Percentiles rank a stretch among this genome's conserved stretches.
Conservation (phyloP, 92 coral and sea anemone species). For the Bergia puertoricense region DNA sequence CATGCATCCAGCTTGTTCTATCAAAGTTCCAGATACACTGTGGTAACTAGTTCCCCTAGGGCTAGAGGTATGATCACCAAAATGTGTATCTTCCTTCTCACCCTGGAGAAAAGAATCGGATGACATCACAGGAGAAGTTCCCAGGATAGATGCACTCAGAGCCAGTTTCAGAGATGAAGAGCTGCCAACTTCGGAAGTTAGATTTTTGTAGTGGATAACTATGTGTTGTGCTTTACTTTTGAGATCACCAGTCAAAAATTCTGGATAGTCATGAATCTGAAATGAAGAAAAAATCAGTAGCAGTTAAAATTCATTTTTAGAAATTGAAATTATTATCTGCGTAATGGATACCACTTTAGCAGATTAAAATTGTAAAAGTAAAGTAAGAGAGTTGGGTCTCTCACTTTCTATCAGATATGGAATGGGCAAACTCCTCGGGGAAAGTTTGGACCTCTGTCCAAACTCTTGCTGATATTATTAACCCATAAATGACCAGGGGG, state of each 20-base stretch:
- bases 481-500: too few relatives aligned
- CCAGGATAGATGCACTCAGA: constrained; percentile 58
- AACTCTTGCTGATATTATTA: too few relatives aligned
- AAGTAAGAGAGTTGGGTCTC: too few relatives aligned
- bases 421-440: too few relatives aligned
- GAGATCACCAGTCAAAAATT: constrained; percentile 93
- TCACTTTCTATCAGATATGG: too few relatives aligned
- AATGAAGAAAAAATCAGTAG: constrained; percentile 10
- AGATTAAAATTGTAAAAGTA: too few relatives aligned
- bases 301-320: too few relatives aligned
- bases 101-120: constrained; percentile 14
- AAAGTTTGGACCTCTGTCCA: too few relatives aligned
- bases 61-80: constrained; percentile 11
- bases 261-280: constrained; percentile 94
- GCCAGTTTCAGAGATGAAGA: constrained; percentile 53
- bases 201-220: constrained; percentile 62
- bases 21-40: constrained; percentile 12
- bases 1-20: constrained; percentile 43
- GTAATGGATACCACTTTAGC: too few relatives aligned
- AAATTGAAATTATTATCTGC: too few relatives aligned
- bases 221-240: constrained; percentile 84
- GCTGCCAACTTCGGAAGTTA: constrained; percentile 21
- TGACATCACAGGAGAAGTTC: constrained; percentile 68
- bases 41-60: constrained; percentile 43
- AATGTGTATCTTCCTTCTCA: not conserved